Evolutionary conservation across 2,113 vertebrate species (phyloP).

Genomic region (Burhinus bistriatus): DNA sequence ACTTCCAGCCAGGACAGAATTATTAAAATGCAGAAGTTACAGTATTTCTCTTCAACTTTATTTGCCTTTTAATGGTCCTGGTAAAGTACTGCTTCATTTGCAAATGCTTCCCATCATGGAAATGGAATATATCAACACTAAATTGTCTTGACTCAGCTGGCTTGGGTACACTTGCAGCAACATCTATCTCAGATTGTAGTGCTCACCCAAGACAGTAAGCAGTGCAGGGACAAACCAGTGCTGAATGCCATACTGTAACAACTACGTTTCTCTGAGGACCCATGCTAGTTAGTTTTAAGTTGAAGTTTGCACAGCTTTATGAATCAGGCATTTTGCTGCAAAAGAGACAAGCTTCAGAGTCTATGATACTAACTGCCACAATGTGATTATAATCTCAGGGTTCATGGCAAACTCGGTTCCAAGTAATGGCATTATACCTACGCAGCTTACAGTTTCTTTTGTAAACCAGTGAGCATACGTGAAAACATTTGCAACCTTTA

Average conservation of each 20-base stretch:
- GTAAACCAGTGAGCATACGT: neutral
- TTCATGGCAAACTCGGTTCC: neutral
- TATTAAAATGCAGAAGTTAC: conserved; percentile 31
- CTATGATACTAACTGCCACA: neutral
- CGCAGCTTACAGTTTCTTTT: neutral
- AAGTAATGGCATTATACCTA: neutral
- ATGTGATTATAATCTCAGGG: neutral
- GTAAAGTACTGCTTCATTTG: neutral
- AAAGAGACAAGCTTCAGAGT: neutral
- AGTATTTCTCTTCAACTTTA: conserved; percentile 1
- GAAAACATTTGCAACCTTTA: neutral
- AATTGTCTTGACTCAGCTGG: neutral
- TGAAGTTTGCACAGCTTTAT: neutral
- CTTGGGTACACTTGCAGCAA: neutral
- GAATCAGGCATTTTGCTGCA: neutral
- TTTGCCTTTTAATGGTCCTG: neutral
- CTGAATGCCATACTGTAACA: neutral
- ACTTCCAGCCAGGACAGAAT: neutral
- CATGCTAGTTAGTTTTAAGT: neutral
- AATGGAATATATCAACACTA: neutral
- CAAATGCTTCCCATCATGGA: neutral
- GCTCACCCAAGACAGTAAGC: neutral
- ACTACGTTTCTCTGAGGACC: neutral
- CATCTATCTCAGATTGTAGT: neutral
- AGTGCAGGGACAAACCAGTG: neutral